These are phyloP conservation scores for Caenorhabditis zanzibari DNA, from an alignment of 2,888 invertebrate species.

Conservation along the genomic window DNA sequence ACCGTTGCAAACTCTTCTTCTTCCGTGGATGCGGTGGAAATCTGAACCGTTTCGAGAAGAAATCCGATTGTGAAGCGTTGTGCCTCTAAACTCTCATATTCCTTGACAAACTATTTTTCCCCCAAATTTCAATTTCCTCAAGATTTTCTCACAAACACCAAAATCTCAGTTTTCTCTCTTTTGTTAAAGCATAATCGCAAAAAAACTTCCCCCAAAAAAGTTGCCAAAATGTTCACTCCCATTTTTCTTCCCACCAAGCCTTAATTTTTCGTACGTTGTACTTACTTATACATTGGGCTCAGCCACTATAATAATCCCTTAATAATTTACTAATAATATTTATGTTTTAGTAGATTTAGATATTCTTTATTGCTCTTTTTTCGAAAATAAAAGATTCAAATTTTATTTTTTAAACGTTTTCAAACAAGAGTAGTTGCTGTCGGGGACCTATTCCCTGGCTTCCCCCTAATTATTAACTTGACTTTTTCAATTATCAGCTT, in stretches of 20 bases:
- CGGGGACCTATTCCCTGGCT: neutral
- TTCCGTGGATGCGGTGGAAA: slow-evolving; percentile 82
- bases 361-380: too few relatives aligned
- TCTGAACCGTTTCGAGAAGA: slow-evolving; percentile 79
- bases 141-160: too few relatives aligned
- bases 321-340: slow-evolving; percentile 33
- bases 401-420: neutral
- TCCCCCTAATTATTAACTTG: neutral
- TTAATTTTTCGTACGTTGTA: slow-evolving; percentile 62
- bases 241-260: slow-evolving; percentile 45
- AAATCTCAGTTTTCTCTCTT: too few relatives aligned
- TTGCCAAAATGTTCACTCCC: slow-evolving; percentile 35
- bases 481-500: slow-evolving; percentile 15
- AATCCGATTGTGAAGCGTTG: slow-evolving; percentile 78
- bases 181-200: neutral
- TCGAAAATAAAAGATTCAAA: too few relatives aligned
- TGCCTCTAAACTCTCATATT: slow-evolving; percentile 72
- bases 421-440: slow-evolving; percentile 18
- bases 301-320: slow-evolving; percentile 46
- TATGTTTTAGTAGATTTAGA: slow-evolving; percentile 16
- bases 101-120: too few relatives aligned
- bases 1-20: slow-evolving; percentile 82
- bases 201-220: slow-evolving; percentile 21
- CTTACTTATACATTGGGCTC: slow-evolving; percentile 35
- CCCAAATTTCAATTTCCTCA: too few relatives aligned